A percentile compares a stretch with the other conserved stretches of the same genome.
These are phyloP conservation scores for Lepilemur ruficaudatus DNA, from an alignment of 2,797 vertebrate genomes.

Conservation along the genomic window DNA sequence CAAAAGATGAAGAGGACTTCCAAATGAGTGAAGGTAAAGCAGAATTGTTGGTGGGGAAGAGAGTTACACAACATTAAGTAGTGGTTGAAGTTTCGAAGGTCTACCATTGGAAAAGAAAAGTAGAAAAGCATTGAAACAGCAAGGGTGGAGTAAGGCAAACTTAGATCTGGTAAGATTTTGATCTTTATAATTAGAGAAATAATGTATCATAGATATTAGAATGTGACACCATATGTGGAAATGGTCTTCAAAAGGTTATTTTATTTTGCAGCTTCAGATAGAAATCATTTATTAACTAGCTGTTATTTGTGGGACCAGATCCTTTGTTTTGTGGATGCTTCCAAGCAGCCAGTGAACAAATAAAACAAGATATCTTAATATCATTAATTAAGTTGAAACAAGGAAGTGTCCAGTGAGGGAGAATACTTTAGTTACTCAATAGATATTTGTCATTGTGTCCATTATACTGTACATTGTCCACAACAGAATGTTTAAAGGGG, in stretches of 20 bases:
- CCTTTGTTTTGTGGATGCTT: slow-evolving; percentile 6
- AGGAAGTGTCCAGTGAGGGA: neutral
- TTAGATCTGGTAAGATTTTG: neutral
- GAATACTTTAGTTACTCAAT: neutral
- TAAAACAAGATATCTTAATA: neutral
- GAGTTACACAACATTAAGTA: neutral
- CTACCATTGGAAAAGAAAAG: neutral
- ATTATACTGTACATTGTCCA: neutral
- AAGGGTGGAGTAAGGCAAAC: neutral
- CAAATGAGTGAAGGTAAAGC: slow-evolving; percentile 61
- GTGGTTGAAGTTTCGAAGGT: neutral
- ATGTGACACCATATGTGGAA: neutral
- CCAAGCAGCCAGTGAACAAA: neutral
- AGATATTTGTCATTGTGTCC: slow-evolving; percentile 14
- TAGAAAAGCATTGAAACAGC: neutral
- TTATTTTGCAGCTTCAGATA: neutral
- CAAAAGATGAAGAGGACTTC: slow-evolving; percentile 49
- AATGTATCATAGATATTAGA: neutral
- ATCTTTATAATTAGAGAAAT: slow-evolving; percentile 11
- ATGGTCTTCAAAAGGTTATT: neutral
- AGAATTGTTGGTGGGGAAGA: neutral
- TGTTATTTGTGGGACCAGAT: neutral
- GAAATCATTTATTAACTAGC: neutral
- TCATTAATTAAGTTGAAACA: slow-evolving; percentile 34
- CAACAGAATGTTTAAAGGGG: neutral